Evolutionary conservation across 2,113 vertebrate species (phyloP).

Genomic region (Carassius carassius): DNA sequence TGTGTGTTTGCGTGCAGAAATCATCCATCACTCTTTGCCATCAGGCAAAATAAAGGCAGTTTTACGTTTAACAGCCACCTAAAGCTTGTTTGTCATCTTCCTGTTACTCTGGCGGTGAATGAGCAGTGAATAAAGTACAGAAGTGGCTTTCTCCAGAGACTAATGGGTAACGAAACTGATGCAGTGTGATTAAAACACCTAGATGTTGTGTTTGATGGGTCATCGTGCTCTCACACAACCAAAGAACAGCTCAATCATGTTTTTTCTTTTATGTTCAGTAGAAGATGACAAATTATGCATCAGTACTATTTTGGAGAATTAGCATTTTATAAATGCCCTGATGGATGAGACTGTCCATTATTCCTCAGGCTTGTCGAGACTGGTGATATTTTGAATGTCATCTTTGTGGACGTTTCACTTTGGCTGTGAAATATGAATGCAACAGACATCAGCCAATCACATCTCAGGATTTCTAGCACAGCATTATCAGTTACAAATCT

Average conservation of each 20-base stretch:
- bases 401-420: not conserved
- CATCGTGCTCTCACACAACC: not conserved
- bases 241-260: too few species aligned
- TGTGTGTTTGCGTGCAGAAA: too few species aligned
- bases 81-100: constrained; percentile 6
- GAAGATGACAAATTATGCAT: not conserved
- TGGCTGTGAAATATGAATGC: not conserved
- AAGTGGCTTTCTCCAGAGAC: not conserved
- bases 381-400: not conserved
- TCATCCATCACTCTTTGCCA: not conserved
- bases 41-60: too few species aligned
- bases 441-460: not conserved
- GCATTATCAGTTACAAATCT: not conserved
- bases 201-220: not conserved
- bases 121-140: not conserved
- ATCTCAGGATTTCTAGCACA: not conserved
- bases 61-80: constrained; percentile 11
- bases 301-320: not conserved
- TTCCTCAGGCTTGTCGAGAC: not conserved
- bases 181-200: not conserved
- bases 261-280: not conserved
- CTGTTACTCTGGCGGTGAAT: constrained; percentile 1
- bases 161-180: not conserved
- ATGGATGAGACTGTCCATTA: not conserved
- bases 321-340: not conserved